Conservation (phyloP, 2,797 vertebrate species). For the Xerus rutilus region DNA sequence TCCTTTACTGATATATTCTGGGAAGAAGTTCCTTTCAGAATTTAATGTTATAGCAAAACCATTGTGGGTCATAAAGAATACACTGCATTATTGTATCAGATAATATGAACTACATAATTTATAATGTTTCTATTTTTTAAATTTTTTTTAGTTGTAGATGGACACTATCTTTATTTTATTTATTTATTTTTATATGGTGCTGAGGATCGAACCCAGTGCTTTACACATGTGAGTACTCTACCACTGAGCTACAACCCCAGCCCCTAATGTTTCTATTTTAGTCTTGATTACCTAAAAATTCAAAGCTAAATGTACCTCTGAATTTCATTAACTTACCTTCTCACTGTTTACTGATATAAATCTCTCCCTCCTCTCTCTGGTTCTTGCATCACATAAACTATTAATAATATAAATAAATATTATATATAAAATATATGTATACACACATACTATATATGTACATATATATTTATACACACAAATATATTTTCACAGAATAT, state of each 20-base stretch:
- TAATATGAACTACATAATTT: constrained; percentile 62
- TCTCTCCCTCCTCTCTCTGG: constrained; percentile 14
- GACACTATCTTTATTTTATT: too few species aligned
- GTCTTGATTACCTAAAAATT: constrained; percentile 65
- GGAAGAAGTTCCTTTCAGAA: constrained; percentile 13
- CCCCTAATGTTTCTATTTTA: constrained; percentile 66
- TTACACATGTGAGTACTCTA: too few species aligned
- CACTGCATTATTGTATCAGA: constrained; percentile 54
- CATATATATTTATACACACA: too few species aligned
- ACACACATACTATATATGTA: too few species aligned
- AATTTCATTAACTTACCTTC: constrained; percentile 54
- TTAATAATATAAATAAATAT: too few species aligned
- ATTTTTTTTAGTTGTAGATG: too few species aligned
- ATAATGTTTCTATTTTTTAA: constrained; percentile 59
- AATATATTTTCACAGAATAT: too few species aligned
- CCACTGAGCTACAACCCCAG: too few species aligned
- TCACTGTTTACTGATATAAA: constrained; percentile 46
- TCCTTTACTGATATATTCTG: neutral
- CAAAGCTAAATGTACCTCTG: constrained; percentile 55
- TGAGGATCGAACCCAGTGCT: too few species aligned
- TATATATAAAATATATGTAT: too few species aligned
- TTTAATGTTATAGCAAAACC: constrained; percentile 14
- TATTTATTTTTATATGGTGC: too few species aligned
- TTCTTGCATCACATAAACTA: neutral
- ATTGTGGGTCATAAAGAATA: constrained; percentile 18